Base-by-base conservation (phyloP, 2,113 vertebrate genomes). In the Pyrgilauda ruficollis region DNA sequence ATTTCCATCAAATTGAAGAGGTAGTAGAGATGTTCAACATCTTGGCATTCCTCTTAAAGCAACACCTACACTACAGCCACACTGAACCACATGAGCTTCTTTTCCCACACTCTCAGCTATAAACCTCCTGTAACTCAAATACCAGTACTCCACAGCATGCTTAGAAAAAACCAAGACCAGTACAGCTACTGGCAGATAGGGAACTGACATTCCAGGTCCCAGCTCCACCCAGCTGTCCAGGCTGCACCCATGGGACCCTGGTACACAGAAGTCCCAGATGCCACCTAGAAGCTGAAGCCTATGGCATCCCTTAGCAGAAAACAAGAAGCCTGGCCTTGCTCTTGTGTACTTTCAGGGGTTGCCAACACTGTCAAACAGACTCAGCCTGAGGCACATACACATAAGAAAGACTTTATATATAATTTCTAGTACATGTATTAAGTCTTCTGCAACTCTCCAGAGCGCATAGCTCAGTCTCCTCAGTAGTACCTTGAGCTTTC, bases 241-340 rank as follows among this genome's bases (percentile, higher is more conserved):
- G 35, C 14, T 61, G 67, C n/a, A 56, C 0, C 0, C 9, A 41
- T 1, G 3, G 56, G 17, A 78, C 23, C 0, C 2, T 8, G 4
- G 10, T 67, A 16, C 56, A 62, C 15, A n/a, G 52, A 56, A 85
- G 31, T 9, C 21, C 31, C 14, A 70, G 35, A 43, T 15, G 23
- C 13, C 16, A 72, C 35, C 15, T 13, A 9, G 10, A 13, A 89
- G 68, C 63, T 80, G n/a, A 63, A 80, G 75, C 37, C 41, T 31
- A 41, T 1, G 10, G 35, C 35, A 92, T 7, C 13, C 23, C 78
- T 86, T 35, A 47, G 27, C 33, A 70, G 56, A 87, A 74, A 85
- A 37, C 16, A 80, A 79, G 12, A 78, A 62, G 18, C 23, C 43
- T 52, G 12, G 39, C 18, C 18, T 79, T 46, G 50, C 24, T 37